Conservation (phyloP, 2,888 invertebrate species). For the Buathra laborator region DNA sequence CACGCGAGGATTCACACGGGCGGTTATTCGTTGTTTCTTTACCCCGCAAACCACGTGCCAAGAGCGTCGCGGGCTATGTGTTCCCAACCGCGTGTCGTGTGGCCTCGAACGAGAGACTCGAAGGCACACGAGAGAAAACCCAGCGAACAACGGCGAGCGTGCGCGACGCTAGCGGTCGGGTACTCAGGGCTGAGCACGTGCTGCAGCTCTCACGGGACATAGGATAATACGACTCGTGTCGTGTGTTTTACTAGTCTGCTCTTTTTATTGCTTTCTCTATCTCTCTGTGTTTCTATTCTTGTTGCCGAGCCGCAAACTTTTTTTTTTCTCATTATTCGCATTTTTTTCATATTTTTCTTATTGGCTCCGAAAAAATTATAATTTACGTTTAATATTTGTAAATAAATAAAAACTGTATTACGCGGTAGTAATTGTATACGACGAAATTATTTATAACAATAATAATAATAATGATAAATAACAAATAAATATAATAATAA, state of each 20-base stretch:
- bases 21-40: slow-evolving; percentile 33
- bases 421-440: neutral
- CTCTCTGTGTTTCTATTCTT: slow-evolving; percentile 17
- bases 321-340: neutral
- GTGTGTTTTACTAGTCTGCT: slow-evolving; percentile 64
- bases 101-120: slow-evolving; percentile 39
- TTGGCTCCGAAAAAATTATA: neutral
- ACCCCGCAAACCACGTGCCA: slow-evolving; percentile 40
- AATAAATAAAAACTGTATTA: neutral
- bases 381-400: neutral
- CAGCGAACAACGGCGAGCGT: slow-evolving; percentile 38
- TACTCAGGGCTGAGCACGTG: slow-evolving; percentile 68
- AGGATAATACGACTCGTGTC: slow-evolving; percentile 63
- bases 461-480: neutral
- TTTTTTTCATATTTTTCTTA: neutral
- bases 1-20: slow-evolving; percentile 24
- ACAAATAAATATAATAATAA: neutral
- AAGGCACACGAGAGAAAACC: slow-evolving; percentile 22
- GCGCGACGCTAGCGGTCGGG: slow-evolving; percentile 43
- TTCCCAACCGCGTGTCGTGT: slow-evolving; percentile 42
- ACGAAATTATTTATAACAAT: neutral
- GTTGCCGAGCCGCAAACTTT: slow-evolving; percentile 3
- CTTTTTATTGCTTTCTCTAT: slow-evolving; percentile 28
- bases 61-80: slow-evolving; percentile 17
- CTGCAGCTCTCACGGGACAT: slow-evolving; percentile 71